These are phyloP conservation scores for Acronicta psi DNA, from an alignment of 2,888 invertebrate species.

Conservation along the genomic window DNA sequence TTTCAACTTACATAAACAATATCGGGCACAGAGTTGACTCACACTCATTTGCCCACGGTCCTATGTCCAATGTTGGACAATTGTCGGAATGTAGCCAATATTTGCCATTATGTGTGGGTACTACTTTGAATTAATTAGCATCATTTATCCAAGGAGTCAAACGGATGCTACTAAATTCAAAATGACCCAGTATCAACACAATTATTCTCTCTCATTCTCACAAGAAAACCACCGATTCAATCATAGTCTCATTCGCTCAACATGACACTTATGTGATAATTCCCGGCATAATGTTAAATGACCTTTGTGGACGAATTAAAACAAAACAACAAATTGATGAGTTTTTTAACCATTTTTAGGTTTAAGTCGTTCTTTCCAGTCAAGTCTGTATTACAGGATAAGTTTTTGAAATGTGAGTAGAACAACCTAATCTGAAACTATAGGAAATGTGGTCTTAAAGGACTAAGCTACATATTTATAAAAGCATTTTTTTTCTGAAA, in stretches of 20 bases:
- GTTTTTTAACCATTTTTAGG: not conserved
- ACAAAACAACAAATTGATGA: not conserved
- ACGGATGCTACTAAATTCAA: not conserved
- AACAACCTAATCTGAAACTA: too few species aligned
- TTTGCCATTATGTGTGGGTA: slow-evolving; percentile 1
- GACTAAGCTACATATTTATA: too few species aligned
- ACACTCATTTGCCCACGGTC: too few species aligned
- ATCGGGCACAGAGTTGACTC: too few species aligned
- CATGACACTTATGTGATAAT: slow-evolving; percentile 36
- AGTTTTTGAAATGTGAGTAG: not conserved
- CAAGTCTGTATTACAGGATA: not conserved
- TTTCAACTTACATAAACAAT: too few species aligned
- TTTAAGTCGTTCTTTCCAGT: not conserved
- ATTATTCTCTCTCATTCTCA: not conserved
- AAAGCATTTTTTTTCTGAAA: too few species aligned
- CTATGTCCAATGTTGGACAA: too few species aligned
- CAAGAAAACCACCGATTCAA: slow-evolving; percentile 9
- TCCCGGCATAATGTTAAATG: slow-evolving; percentile 33
- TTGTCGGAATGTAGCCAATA: not conserved
- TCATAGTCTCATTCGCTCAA: slow-evolving; percentile 20
- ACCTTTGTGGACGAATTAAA: slow-evolving; percentile 21
- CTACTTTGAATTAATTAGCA: not conserved
- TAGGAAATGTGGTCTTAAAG: too few species aligned
- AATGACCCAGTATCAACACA: not conserved
- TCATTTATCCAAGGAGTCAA: not conserved